These are phyloP conservation scores for Lutjanus erythropterus DNA, from an alignment of 2,113 vertebrate species.

Conservation along the genomic window DNA sequence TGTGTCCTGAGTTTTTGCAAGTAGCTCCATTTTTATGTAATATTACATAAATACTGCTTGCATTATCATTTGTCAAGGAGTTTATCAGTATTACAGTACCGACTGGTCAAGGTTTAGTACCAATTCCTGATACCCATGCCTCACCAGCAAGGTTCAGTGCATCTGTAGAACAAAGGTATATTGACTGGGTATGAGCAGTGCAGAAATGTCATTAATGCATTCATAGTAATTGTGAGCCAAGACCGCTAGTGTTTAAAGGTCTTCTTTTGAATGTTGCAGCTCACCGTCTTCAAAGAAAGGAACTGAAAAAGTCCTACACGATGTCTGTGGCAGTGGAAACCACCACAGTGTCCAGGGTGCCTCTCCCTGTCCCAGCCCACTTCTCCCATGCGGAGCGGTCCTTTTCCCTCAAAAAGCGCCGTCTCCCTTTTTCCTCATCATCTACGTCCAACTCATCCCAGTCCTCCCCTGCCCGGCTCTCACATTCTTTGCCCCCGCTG, in stretches of 20 bases:
- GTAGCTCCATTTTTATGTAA: too few relatives aligned
- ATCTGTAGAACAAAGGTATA: background rate
- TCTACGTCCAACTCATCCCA: conserved; percentile 73
- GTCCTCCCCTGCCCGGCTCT: conserved; percentile 74
- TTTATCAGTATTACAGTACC: too few relatives aligned
- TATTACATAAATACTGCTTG: too few relatives aligned
- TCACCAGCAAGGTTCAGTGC: background rate
- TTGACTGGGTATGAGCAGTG: background rate
- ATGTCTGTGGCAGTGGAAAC: conserved; percentile 87
- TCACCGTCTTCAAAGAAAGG: background rate
- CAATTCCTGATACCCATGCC: too few relatives aligned
- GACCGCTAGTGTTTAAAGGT: background rate
- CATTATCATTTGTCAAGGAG: too few relatives aligned
- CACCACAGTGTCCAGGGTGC: conserved; percentile 73
- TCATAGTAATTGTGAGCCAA: background rate
- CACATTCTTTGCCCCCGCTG: conserved; percentile 82
- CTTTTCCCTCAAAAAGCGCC: conserved; percentile 89
- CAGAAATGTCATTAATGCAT: background rate
- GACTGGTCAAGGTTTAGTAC: too few relatives aligned
- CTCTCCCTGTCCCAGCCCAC: conserved; percentile 88
- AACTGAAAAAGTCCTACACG: conserved; percentile 28
- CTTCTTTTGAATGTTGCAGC: conserved; percentile 55
- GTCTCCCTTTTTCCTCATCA: conserved; percentile 80
- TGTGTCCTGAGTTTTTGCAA: too few relatives aligned
- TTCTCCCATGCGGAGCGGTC: conserved; percentile 89